Base-by-base conservation (phyloP, 2,113 vertebrate species). In the Forbesichthys agassizii region DNA sequence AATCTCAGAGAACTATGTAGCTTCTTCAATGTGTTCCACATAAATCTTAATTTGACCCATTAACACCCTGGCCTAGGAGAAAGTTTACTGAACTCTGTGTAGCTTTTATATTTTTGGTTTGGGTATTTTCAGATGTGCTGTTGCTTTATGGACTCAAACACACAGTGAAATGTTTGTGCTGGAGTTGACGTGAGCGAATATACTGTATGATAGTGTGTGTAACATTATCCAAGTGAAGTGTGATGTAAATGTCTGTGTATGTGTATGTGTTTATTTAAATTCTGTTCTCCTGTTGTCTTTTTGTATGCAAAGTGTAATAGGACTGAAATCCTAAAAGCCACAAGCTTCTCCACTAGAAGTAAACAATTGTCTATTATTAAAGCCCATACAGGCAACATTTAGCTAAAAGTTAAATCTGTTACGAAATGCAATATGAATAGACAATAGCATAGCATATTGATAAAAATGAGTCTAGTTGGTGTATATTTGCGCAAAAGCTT, bases 241-340 rank as follows among this genome's bases (percentile, higher is more conserved):
- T 60, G 9, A 1, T 60, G 56, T 58, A 16, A 33, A 27, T 63
- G 68, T 48, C 52, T 55, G 61, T 61, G 48, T 51, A 33, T 60
- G 56, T 53, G 33, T 27, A 33, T 60, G 56, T 53, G 33, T 27
- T 13, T 3, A 54, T 54, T 33, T 36, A 12, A 61, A 18, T 53
- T 33, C 6, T 65, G 63, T 49, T 61, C 61, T 47, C 49, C 33
- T 49, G 46, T 33, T 48, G 56, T 49, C 13, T 16, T 58, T 59
- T 59, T 66, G 42, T 59, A 59, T 56, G 54, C 33, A 48, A 69
- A 10, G 14, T 69, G 52, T 47, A 48, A 53, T 53, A 53, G 48
- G 49, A 65, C 27, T 42, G 36, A 42, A 42, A 27, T 27, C 27
- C 27, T 27, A 27, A 3, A 27, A 27, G 27, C 27, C 27, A 27